phyloP scores from a whole-genome alignment of 1,140 invertebrate species.

The Cydia splendana region DNA sequence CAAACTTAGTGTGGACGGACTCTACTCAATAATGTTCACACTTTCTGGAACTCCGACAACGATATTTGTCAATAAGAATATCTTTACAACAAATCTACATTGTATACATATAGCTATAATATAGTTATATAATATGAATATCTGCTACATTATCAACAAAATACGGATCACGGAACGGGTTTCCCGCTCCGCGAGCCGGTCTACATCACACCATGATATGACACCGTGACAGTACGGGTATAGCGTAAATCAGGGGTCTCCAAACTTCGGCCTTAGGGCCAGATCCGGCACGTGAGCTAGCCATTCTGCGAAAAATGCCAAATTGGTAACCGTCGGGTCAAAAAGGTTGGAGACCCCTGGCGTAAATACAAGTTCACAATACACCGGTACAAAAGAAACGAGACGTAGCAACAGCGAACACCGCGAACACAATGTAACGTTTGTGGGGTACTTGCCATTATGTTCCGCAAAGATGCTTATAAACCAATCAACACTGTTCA shows the following conservation, averaged over 20 bases:
- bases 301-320: too few species aligned
- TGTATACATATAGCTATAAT: slow-evolving; percentile 54
- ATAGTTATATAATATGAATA: slow-evolving; percentile 44
- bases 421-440: slow-evolving; percentile 26
- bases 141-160: slow-evolving; percentile 51
- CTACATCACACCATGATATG: slow-evolving; percentile 73
- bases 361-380: slow-evolving; percentile 14
- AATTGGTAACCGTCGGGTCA: too few species aligned
- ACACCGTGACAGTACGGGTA: slow-evolving; percentile 49
- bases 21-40: background rate
- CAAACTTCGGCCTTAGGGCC: background rate
- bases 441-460: slow-evolving; percentile 16
- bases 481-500: too few species aligned
- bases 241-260: slow-evolving; percentile 8
- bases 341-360: too few species aligned
- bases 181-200: slow-evolving; percentile 33
- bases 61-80: slow-evolving; percentile 32
- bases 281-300: too few species aligned
- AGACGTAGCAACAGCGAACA: slow-evolving; percentile 37
- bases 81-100: slow-evolving; percentile 54
- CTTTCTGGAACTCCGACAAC: background rate
- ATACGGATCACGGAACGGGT: slow-evolving; percentile 40
- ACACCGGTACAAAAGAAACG: slow-evolving; percentile 25
- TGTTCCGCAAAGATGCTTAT: background rate
- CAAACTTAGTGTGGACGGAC: too few species aligned